A percentile compares a stretch with the other conserved stretches of the same genome.
phyloP scores from a whole-genome alignment of 2,888 invertebrate genomes.

The Drosophila melanocephala region DNA sequence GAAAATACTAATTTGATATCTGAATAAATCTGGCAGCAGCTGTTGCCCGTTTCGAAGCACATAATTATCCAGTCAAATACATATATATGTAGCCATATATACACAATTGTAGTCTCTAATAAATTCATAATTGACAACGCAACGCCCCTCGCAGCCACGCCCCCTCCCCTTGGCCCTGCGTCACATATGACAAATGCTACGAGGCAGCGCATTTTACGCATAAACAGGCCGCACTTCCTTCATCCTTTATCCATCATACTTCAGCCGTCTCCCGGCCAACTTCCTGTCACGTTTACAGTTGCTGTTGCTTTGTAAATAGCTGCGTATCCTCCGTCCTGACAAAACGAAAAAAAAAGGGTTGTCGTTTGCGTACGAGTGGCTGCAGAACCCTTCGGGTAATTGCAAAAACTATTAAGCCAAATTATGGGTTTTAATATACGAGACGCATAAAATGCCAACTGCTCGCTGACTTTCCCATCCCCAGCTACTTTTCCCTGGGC shows the following conservation, averaged over 20 bases:
- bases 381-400: constrained; percentile 72
- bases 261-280: constrained; percentile 38
- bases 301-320: constrained; percentile 49
- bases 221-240: constrained; percentile 69
- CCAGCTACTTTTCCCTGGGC: constrained; percentile 3
- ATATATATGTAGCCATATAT: constrained; percentile 2
- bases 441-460: constrained; percentile 66
- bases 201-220: constrained; percentile 69
- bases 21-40: constrained; percentile 28
- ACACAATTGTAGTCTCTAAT: constrained; percentile 67
- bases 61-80: constrained; percentile 47
- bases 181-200: constrained; percentile 61
- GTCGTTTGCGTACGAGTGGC: constrained; percentile 8
- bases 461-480: constrained; percentile 44
- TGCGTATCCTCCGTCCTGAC: constrained; percentile 54
- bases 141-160: constrained; percentile 3
- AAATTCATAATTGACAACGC: constrained; percentile 74
- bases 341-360: constrained; percentile 37
- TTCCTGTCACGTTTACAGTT: constrained; percentile 44
- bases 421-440: constrained; percentile 84
- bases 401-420: constrained; percentile 83
- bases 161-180: neutral
- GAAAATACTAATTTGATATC: constrained; percentile 13
- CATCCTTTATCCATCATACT: constrained; percentile 26
- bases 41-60: constrained; percentile 33